Evolutionary conservation across 2,888 invertebrate genomes (phyloP).

Genomic region (Helleia helle): DNA sequence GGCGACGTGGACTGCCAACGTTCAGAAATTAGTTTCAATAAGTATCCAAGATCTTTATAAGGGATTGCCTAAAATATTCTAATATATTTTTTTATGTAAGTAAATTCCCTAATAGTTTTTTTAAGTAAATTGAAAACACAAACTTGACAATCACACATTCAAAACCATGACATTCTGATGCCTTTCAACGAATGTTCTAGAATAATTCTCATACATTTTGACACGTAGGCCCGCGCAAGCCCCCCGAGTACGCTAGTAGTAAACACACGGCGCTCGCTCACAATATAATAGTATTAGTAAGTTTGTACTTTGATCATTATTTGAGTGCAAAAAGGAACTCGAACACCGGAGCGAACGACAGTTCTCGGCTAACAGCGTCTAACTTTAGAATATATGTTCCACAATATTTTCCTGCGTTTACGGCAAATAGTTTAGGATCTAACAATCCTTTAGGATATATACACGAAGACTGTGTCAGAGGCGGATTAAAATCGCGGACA

Average conservation of each 20-base stretch:
- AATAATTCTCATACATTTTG: too few relatives aligned
- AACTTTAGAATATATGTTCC: slow-evolving; percentile 11
- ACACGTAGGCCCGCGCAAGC: slow-evolving; percentile 1
- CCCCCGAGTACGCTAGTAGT: slow-evolving; percentile 14
- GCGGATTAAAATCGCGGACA: too few relatives aligned
- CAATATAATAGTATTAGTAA: slow-evolving; percentile 25
- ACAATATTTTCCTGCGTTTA: slow-evolving; percentile 6
- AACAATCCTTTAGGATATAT: neutral
- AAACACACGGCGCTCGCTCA: slow-evolving; percentile 14
- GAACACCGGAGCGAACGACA: slow-evolving; percentile 23
- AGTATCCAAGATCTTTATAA: too few relatives aligned
- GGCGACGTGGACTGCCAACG: too few relatives aligned
- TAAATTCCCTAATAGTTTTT: too few relatives aligned
- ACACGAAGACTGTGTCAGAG: neutral
- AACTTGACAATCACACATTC: too few relatives aligned
- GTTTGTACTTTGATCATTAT: slow-evolving; percentile 44
- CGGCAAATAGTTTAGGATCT: neutral
- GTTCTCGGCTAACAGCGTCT: slow-evolving; percentile 11
- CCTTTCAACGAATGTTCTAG: too few relatives aligned
- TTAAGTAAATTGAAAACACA: too few relatives aligned
- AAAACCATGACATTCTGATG: too few relatives aligned
- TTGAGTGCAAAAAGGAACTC: slow-evolving; percentile 32
- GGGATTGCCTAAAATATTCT: too few relatives aligned
- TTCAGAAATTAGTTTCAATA: too few relatives aligned
- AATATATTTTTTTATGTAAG: too few relatives aligned